Conservation (phyloP, 1,140 invertebrate species). For the Tribolium madens region DNA sequence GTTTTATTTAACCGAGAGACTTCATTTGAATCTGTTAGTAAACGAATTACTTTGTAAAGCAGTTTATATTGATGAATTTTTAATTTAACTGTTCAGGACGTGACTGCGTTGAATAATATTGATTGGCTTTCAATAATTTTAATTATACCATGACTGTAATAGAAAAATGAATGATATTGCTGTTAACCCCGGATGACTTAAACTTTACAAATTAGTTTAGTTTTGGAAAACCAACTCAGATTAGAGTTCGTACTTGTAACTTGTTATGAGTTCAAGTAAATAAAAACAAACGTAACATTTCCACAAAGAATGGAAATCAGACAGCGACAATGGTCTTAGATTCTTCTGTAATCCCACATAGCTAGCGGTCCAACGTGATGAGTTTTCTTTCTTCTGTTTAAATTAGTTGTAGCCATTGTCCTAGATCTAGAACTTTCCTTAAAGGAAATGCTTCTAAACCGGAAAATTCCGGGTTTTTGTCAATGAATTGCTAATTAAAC, state of each 20-base stretch:
- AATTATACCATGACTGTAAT: conserved; percentile 16
- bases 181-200: background rate
- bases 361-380: conserved; percentile 43
- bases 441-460: conserved; percentile 9
- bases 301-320: conserved; percentile 30
- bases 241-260: background rate
- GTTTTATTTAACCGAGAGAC: background rate
- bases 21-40: conserved; percentile 13
- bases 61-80: conserved; percentile 49
- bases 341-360: conserved; percentile 30
- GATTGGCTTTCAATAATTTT: conserved; percentile 43
- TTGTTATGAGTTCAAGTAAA: background rate
- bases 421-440: conserved; percentile 39
- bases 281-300: conserved; percentile 1
- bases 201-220: background rate
- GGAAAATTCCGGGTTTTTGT: conserved; percentile 18
- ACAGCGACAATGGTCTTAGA: conserved; percentile 25
- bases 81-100: conserved; percentile 44
- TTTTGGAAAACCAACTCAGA: background rate
- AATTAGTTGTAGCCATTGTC: conserved; percentile 44
- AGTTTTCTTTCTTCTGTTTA: conserved; percentile 39
- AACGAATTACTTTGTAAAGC: conserved; percentile 43
- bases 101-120: conserved; percentile 45
- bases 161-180: conserved; percentile 8
- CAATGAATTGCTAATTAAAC: conserved; percentile 40